These are phyloP conservation scores for Ceratosolen fusciceps DNA, from an alignment of 1,140 invertebrate species.

Conservation along the genomic window DNA sequence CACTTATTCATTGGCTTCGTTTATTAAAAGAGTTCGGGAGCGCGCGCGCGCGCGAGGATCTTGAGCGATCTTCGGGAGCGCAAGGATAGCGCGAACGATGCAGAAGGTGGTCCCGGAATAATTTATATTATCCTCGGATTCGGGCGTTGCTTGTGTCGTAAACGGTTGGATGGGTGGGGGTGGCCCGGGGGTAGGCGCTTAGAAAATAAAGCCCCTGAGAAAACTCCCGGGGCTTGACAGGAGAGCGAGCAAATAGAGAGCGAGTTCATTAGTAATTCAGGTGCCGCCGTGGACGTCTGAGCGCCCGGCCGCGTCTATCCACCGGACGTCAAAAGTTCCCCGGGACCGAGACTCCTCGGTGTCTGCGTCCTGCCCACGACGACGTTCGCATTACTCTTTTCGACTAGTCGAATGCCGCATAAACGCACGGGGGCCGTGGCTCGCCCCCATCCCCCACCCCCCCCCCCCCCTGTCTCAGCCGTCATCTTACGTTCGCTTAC, in stretches of 20 bases:
- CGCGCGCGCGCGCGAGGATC: neutral
- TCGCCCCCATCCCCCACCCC: too few species aligned
- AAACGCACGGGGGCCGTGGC: too few species aligned
- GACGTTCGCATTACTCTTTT: neutral
- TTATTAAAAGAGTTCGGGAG: neutral
- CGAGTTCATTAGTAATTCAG: constrained; percentile 44
- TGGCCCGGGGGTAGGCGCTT: neutral
- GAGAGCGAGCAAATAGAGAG: constrained; percentile 44
- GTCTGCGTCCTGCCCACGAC: constrained; percentile 28
- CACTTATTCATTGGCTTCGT: constrained; percentile 1
- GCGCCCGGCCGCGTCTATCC: neutral
- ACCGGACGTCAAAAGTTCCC: constrained; percentile 34
- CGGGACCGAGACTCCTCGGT: constrained; percentile 21
- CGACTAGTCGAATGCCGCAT: constrained; percentile 17
- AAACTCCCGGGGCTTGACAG: constrained; percentile 30
- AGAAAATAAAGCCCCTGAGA: constrained; percentile 44
- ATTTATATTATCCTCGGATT: constrained; percentile 19
- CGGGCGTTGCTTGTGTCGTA: neutral
- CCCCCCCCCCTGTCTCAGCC: too few species aligned
- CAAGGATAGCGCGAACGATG: neutral
- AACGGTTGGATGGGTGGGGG: too few species aligned
- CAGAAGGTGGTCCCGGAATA: neutral
- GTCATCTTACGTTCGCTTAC: too few species aligned
- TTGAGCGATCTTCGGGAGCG: neutral
- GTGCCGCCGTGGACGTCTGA: neutral